These are phyloP conservation scores for Conchocele bisecta DNA, from an alignment of 2,888 invertebrate genomes.

Conservation along the genomic window DNA sequence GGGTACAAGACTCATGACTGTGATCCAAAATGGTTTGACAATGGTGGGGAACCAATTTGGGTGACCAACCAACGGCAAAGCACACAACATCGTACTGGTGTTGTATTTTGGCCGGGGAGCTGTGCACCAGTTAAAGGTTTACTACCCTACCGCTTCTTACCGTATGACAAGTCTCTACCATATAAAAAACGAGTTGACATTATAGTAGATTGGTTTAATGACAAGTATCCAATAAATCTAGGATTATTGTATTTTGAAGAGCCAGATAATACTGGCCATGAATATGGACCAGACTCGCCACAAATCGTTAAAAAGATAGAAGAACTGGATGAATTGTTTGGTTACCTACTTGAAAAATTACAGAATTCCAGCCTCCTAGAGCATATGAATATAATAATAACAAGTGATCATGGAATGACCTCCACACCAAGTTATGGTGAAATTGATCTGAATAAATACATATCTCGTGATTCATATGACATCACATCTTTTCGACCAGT, in stretches of 20 bases:
- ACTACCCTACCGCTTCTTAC: slow-evolving; percentile 60
- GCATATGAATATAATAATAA: slow-evolving; percentile 87
- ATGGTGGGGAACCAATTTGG: slow-evolving; percentile 82
- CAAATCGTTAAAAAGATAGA: slow-evolving; percentile 84
- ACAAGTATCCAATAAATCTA: slow-evolving; percentile 87
- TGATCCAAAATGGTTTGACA: slow-evolving; percentile 83
- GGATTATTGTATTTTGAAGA: slow-evolving; percentile 88
- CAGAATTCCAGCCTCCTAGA: slow-evolving; percentile 84
- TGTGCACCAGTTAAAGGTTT: slow-evolving; percentile 81
- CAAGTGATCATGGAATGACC: slow-evolving; percentile 90
- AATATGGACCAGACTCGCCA: slow-evolving; percentile 83
- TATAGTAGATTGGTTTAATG: slow-evolving; percentile 77
- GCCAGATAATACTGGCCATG: slow-evolving; percentile 87
- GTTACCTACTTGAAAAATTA: slow-evolving; percentile 85
- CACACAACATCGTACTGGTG: slow-evolving; percentile 86
- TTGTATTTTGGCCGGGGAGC: slow-evolving; percentile 89
- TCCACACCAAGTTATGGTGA: slow-evolving; percentile 81
- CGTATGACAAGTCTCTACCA: slow-evolving; percentile 68
- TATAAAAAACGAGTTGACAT: slow-evolving; percentile 70
- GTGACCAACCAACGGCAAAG: slow-evolving; percentile 84
- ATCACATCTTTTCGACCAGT: slow-evolving; percentile 85
- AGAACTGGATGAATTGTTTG: slow-evolving; percentile 80
- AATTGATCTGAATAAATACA: slow-evolving; percentile 70
- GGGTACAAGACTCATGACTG: slow-evolving; percentile 63
- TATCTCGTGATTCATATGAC: slow-evolving; percentile 59